phyloP scores from a whole-genome alignment of 2,797 vertebrate genomes.

The Sebastes alutus region DNA sequence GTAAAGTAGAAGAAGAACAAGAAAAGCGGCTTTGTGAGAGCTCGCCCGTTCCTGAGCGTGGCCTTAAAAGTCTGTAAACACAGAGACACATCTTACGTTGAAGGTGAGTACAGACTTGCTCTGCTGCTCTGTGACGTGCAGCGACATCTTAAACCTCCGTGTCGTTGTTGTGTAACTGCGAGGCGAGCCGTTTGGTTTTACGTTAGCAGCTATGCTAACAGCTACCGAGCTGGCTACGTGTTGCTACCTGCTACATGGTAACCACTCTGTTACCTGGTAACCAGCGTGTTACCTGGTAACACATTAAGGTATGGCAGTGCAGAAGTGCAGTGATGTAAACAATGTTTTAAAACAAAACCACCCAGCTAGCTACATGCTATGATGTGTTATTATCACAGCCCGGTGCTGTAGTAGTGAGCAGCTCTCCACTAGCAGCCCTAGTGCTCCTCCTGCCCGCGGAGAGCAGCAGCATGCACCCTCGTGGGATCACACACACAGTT shows the following conservation, averaged over 20 bases:
- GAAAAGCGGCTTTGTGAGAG: neutral
- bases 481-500: neutral
- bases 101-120: conserved; percentile 15
- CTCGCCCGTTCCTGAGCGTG: rapidly evolving
- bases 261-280: neutral
- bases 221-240: neutral
- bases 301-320: rapidly evolving
- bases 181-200: neutral
- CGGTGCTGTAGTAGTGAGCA: neutral
- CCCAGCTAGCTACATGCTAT: neutral
- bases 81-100: neutral
- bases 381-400: neutral
- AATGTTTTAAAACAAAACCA: neutral
- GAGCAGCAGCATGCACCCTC: neutral
- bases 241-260: neutral
- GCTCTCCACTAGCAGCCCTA: neutral
- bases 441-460: neutral
- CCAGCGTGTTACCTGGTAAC: too few species aligned
- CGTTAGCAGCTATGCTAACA: neutral
- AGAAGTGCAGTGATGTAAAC: neutral
- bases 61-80: neutral
- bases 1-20: neutral
- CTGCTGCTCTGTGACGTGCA: rapidly evolving
- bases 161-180: neutral
- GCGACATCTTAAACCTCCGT: rapidly evolving